Conservation (phyloP, 2,113 vertebrate species). For the Takifugu bimaculatus region DNA sequence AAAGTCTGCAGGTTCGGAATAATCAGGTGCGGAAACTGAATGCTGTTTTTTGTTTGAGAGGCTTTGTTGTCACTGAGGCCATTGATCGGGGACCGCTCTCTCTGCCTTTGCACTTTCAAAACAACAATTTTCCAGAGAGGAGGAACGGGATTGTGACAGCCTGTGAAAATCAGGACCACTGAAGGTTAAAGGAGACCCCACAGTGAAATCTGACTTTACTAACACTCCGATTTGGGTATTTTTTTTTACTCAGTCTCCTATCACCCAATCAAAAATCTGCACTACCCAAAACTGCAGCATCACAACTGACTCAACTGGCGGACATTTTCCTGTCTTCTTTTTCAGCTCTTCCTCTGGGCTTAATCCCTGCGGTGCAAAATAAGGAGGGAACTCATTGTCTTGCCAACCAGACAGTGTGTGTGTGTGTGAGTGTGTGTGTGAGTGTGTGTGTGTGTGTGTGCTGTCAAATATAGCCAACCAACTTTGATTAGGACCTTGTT, state of each 20-base stretch:
- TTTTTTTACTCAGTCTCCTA: no score
- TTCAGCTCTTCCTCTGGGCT: conserved; percentile 28
- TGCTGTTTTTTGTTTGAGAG: not conserved
- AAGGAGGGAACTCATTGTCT: conserved; percentile 34
- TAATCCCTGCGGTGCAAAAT: conserved; percentile 49
- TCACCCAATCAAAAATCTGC: no score
- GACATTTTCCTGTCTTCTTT: conserved; percentile 23
- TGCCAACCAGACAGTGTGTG: conserved; percentile 39
- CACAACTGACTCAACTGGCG: not conserved
- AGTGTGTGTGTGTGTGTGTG: conserved; percentile 17
- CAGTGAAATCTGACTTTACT: no score
- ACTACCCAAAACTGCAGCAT: not conserved
- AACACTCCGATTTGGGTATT: no score
- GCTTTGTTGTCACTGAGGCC: not conserved
- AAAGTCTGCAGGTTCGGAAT: not conserved
- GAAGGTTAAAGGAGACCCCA: no score
- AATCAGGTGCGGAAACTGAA: not conserved
- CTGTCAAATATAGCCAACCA: conserved; percentile 62
- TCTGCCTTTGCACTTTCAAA: not conserved
- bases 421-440: not conserved
- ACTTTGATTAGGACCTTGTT: conserved; percentile 48
- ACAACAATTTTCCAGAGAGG: no score
- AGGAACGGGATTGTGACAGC: no score
- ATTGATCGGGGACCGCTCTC: not conserved
- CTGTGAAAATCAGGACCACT: no score